Base-by-base conservation (phyloP, 1,140 invertebrate genomes). In the Leptinotarsa defecta region DNA sequence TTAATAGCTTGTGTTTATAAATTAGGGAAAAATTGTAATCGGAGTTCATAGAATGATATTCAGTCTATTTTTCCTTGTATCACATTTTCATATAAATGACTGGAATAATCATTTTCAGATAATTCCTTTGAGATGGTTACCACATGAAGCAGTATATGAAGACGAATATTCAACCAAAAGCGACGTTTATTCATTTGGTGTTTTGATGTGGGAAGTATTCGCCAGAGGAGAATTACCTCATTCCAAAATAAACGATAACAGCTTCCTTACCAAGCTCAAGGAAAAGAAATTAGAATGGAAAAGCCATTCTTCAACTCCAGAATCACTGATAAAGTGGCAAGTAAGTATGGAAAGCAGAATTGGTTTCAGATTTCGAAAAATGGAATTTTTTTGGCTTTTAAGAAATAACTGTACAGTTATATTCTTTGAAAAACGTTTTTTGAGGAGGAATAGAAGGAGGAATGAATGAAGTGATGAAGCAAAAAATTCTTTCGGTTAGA, bases 91-190 rank as follows among this genome's bases (percentile, higher is more conserved):
- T 43, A 11, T 43, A 11, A 43, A 43, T 43, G 6, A 34, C 27
- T 34, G 34, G 11, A 43, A 43, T 43, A 11, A 43, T 43, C 34
- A 43, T 43, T 43, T 43, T 0, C 84, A 91, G 87, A 86, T 91
- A 52, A 88, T 96, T 24, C 94, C 95, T 1, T 84, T 96, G 13
- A 88, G 96, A 76, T 98, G 96, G 96, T 83, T 97, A 81, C 93
- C 96, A 0, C 90, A 92, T 20, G 96, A 98, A 86, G 95, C 94
- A 2, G 92, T 96, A 1, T 89, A 94, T 76, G 95, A 97, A 86
- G 95, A 96, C 78, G 95, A 96, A 78, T 97, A 94, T 84, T 96
- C 96, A 1, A 95, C 94, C 4, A 96, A 98, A 84, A 97, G 95
- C 84, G 97, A 98, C 85, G 94, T 98, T 0, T 99, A 96, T 88